phyloP scores from a whole-genome alignment of 2,797 vertebrate genomes.

The Oreochromis mossambicus region DNA sequence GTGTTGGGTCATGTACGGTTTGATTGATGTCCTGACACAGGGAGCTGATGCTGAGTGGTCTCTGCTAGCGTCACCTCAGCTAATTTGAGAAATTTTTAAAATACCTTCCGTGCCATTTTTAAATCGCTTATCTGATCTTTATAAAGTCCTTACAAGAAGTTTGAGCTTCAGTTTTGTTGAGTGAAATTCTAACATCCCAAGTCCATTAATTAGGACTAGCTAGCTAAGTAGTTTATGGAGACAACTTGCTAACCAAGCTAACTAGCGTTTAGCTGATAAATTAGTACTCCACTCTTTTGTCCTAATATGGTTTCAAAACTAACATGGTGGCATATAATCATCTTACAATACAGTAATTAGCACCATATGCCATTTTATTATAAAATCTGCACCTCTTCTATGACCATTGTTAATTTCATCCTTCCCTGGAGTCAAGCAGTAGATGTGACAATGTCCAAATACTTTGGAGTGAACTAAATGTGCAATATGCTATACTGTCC shows the following conservation, averaged over 20 bases:
- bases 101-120: fast-evolving
- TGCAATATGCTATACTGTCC: background rate
- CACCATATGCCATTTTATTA: background rate
- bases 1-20: background rate
- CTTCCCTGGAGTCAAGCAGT: background rate
- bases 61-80: background rate
- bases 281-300: background rate
- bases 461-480: background rate
- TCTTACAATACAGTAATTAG: background rate
- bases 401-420: background rate
- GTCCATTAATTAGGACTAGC: background rate
- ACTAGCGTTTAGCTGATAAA: background rate
- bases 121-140: fast-evolving
- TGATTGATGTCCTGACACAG: background rate
- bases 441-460: background rate
- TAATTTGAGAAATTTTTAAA: background rate
- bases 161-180: background rate
- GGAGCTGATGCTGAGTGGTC: background rate
- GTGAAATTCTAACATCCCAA: background rate
- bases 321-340: background rate
- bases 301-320: background rate
- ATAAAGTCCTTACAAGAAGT: background rate
- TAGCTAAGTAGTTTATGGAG: background rate
- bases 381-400: background rate
- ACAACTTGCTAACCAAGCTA: background rate